Evolutionary conservation across 2,113 vertebrate genomes (phyloP), one percentile per base, ranked within the genome.

Genomic region (Bujurquina vittata): DNA sequence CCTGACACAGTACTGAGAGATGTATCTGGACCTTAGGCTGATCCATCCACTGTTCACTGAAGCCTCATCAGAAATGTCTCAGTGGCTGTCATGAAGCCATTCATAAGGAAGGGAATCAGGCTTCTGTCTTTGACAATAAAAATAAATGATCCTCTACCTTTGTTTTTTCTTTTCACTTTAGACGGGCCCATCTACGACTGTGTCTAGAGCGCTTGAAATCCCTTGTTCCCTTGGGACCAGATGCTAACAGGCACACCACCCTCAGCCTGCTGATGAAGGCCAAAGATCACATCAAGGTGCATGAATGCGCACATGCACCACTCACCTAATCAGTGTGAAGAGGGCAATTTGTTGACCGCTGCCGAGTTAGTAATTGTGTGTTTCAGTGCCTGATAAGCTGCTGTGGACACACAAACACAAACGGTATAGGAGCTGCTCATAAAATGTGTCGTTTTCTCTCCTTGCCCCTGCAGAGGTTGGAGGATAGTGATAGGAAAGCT

Each of bases 171-270:
- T 10, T 57, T 61, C 43, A 69, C 37, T 63, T 10, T 84, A 99
- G 98, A 87, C 96, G 98, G 52, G 98, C 98, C 83, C 96, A 99
- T 86, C 95, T 99, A 80, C 95, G 98, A 79, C 88, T 98, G 88
- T 98, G 98, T 88, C 93, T 99, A 91, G 98, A 99, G 92, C 97
- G 96, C 91, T 95, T 99, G 92, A 99, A 99, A 89, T 97, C 97
- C 14, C 90, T 98, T 8, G 97, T 99, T 74, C 98, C 98, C 0
- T 92, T 97, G 61, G 97, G 97, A 78, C 96, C 96, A 0, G 97
- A 97, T 11, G 96, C 96, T 26, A 97, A 95, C 92, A 94, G 96
- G 77, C 98, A 99, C 94, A 99, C 98, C 37, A 99, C 98, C 0
- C 94, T 99, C 89, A 98, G 97, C 94, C 95, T 99, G 76, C 96